phyloP scores from a whole-genome alignment of 1,140 invertebrate species.

The Geopemphigus sp. region DNA sequence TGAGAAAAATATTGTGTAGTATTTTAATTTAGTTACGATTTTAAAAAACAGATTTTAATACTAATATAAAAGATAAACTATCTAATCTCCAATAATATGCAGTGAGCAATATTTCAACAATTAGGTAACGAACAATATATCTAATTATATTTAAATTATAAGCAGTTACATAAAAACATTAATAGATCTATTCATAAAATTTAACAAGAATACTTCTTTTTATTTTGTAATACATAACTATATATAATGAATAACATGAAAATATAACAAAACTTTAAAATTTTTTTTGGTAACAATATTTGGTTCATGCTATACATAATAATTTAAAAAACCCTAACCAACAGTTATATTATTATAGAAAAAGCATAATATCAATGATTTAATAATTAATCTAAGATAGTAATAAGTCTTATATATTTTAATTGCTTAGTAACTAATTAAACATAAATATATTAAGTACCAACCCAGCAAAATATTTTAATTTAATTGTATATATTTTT shows the following conservation, averaged over 20 bases:
- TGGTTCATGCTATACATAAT: not conserved
- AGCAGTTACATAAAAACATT: not conserved
- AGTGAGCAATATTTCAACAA: constrained; percentile 3
- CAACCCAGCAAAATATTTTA: not conserved
- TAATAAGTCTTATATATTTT: constrained; percentile 9
- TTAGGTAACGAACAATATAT: not conserved
- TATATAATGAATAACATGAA: not conserved
- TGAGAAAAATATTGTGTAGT: not conserved
- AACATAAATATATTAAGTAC: not conserved
- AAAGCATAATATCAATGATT: not conserved
- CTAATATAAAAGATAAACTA: constrained; percentile 1
- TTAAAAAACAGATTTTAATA: not conserved
- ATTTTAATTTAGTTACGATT: not conserved
- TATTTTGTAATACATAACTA: not conserved
- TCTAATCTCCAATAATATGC: not conserved
- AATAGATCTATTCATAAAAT: not conserved
- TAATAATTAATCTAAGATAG: not conserved
- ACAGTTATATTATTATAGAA: not conserved
- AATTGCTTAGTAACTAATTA: constrained; percentile 24
- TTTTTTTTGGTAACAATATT: constrained; percentile 43
- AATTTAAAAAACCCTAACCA: constrained; percentile 6
- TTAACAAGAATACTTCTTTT: not conserved
- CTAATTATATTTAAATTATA: not conserved
- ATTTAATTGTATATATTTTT: no score
- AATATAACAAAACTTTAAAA: constrained; percentile 19